Evolutionary conservation across 2,888 invertebrate genomes (phyloP).

Genomic region (Drosophila meridiana): DNA sequence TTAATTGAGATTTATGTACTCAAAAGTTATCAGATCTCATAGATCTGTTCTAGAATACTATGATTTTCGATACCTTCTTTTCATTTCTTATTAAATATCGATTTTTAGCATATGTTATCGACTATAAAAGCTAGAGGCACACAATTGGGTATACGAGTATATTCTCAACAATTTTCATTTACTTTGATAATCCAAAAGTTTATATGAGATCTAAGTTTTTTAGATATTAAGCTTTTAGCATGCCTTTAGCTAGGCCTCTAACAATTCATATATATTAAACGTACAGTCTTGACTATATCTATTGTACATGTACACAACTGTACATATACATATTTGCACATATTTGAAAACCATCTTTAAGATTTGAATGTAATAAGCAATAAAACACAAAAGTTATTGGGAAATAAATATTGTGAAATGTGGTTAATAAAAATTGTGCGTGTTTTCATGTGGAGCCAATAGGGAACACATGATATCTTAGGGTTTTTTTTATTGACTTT

Average conservation of each 20-base stretch:
- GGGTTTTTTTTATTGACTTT: constrained; percentile 52
- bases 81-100: not conserved
- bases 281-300: not conserved
- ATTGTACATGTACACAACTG: not conserved
- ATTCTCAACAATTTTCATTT: not conserved
- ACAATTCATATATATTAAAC: not conserved
- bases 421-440: not conserved
- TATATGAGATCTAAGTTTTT: not conserved
- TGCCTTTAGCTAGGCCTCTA: not conserved
- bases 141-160: not conserved
- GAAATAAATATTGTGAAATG: not conserved
- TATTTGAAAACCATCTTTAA: constrained; percentile 3
- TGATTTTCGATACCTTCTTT: not conserved
- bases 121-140: not conserved
- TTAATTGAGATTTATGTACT: not conserved
- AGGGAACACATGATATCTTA: not conserved
- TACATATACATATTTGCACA: not conserved
- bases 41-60: not conserved
- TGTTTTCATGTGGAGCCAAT: not conserved
- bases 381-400: not conserved
- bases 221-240: not conserved
- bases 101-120: not conserved
- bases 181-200: not conserved
- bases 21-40: not conserved
- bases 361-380: not conserved